phyloP scores from a whole-genome alignment of 1,140 invertebrate species.

The Mercenaria mercenaria region DNA sequence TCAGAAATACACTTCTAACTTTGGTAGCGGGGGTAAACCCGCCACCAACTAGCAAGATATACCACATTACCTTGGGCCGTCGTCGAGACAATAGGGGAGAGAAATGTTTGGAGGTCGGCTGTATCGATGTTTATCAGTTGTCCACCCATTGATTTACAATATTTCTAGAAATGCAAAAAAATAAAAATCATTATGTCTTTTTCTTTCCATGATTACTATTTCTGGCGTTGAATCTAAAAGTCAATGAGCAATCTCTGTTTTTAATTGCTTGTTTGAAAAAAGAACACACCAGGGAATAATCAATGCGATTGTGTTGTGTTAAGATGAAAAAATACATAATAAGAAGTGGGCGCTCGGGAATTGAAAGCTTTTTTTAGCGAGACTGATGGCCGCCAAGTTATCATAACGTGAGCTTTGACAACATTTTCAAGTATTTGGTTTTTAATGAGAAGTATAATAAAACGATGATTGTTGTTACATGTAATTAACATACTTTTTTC shows the following conservation, averaged over 20 bases:
- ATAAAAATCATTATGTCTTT: not conserved
- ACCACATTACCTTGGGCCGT: not conserved
- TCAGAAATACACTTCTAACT: too few relatives aligned
- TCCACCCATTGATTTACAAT: conserved; percentile 22
- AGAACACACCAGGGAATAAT: not conserved
- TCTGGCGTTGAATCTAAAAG: not conserved
- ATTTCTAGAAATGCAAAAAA: not conserved
- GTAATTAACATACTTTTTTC: too few relatives aligned
- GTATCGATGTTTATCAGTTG: not conserved
- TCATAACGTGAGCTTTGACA: too few relatives aligned
- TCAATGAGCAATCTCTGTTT: not conserved
- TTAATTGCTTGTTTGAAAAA: not conserved
- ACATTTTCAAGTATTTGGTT: too few relatives aligned
- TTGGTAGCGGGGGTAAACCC: too few relatives aligned
- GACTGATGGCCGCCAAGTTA: too few relatives aligned
- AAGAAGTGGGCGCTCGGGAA: too few relatives aligned
- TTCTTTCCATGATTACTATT: not conserved
- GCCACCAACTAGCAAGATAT: not conserved
- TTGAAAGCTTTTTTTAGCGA: too few relatives aligned
- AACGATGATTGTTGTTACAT: too few relatives aligned
- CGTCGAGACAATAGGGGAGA: not conserved
- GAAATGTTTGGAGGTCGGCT: not conserved
- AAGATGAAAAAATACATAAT: too few relatives aligned
- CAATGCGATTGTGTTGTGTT: too few relatives aligned
- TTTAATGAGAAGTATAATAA: too few relatives aligned